Conservation (phyloP, 2,888 invertebrate genomes). For the Suillia variegata region DNA sequence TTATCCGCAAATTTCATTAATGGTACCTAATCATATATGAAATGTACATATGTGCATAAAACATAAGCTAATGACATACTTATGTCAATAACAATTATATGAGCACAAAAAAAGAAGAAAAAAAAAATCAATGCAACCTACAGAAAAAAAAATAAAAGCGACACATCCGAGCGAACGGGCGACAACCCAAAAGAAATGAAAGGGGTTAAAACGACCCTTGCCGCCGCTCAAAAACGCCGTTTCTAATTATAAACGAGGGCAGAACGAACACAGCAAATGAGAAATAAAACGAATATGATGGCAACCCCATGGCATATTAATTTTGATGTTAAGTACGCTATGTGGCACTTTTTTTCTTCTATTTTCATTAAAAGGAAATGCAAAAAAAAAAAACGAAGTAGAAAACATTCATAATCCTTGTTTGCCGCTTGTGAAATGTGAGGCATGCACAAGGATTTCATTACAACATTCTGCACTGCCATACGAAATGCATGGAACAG, state of each 20-base stretch:
- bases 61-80: constrained; percentile 26
- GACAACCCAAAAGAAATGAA: constrained; percentile 2
- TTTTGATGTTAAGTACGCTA: constrained; percentile 24
- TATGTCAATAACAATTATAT: constrained; percentile 22
- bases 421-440: constrained; percentile 6
- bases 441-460: constrained; percentile 16
- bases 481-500: constrained; percentile 8
- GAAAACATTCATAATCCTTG: constrained; percentile 28
- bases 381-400: too few relatives aligned
- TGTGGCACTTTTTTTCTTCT: constrained; percentile 22
- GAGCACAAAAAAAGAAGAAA: neutral
- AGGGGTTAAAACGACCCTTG: constrained; percentile 18
- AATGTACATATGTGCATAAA: neutral
- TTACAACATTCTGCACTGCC: constrained; percentile 9
- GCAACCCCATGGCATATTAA: constrained; percentile 17
- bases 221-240: neutral
- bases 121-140: neutral
- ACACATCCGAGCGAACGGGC: constrained; percentile 1
- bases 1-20: too few relatives aligned
- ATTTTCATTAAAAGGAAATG: too few relatives aligned
- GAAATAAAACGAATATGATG: neutral
- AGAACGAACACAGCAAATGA: neutral
- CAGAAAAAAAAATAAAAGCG: neutral
- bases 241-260: constrained; percentile 9
- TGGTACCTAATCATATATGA: too few relatives aligned